phyloP scores from a whole-genome alignment of 2,113 vertebrate genomes.

The Eira barbara region DNA sequence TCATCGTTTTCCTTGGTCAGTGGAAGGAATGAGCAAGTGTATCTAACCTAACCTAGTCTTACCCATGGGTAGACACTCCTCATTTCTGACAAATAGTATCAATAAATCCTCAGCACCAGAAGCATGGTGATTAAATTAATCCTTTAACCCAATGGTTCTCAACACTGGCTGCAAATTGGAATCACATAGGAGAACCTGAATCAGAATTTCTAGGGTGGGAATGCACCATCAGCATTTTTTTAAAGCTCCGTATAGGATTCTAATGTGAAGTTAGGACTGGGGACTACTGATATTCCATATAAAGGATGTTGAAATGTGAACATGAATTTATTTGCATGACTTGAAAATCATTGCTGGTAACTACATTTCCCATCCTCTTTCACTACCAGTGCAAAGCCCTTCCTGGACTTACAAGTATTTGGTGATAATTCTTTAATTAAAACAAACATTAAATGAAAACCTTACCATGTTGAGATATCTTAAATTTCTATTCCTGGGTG shows the following conservation, averaged over 20 bases:
- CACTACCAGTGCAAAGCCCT: not conserved
- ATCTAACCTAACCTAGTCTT: not conserved
- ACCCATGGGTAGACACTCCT: not conserved
- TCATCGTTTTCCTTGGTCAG: not conserved
- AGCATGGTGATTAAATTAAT: not conserved
- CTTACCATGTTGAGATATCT: not conserved
- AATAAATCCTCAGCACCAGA: not conserved
- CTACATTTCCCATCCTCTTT: not conserved
- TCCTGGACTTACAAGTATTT: not conserved
- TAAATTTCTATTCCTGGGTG: not conserved
- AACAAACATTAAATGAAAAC: not conserved
- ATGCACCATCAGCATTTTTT: not conserved
- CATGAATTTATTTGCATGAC: not conserved
- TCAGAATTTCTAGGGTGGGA: not conserved
- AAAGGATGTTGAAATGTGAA: not conserved
- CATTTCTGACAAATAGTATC: not conserved
- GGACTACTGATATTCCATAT: not conserved
- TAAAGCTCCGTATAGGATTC: not conserved
- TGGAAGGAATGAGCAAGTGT: not conserved
- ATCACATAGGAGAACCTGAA: not conserved
- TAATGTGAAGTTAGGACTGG: not conserved
- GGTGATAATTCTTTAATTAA: not conserved
- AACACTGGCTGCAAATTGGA: not conserved
- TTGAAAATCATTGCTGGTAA: not conserved
- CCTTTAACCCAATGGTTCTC: not conserved